Evolutionary conservation across 2,113 vertebrate genomes (phyloP), one percentile per base, ranked within the genome.

Genomic region (Syngnathus typhle): DNA sequence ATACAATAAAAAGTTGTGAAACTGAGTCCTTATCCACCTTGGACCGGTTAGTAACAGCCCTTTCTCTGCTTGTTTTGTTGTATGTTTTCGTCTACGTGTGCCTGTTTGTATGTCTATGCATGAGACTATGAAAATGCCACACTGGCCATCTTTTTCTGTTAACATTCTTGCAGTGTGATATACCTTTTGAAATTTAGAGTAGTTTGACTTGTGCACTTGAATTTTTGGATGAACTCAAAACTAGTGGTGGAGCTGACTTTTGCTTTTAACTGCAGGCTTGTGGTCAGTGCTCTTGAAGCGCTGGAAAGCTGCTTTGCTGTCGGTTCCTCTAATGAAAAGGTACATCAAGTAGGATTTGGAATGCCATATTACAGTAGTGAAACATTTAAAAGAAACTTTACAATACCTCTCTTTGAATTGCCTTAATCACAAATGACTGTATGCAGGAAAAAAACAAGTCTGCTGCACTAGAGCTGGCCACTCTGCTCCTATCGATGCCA

Each of bases 21-120:
- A 96, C 94, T 95, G 97, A 98, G 94, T 96, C 97, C 93, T 92
- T 99, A 94, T 98, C 94, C 89, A 95, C 93, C 90, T 92, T 99
- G 94, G 97, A 99, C 95, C 94, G 97, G 97, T 99, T 95, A 98
- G 97, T 99, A 98, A 89, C 89, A 90, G 93, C 92, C 92, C 79
- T 88, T 87, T 84, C 82, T 88, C 81, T 88, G 85, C 83, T 87
- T 84, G 87, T 78, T 85, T 65, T 63, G 38, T 63, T 84, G 84
- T 82, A 69, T 82, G 75, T 73, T 84, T 84, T 87, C 81, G 79
- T 88, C 84, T 79, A 79, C 47, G 85, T 79, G 65, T 89, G 82
- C 75, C 70, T 81, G 65, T 70, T 76, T 86, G 85, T 81, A 71
- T 73, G 85, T 88, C 77, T 73, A 78, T 84, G 80, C 78, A 55